phyloP scores from a whole-genome alignment of 2,888 invertebrate species.

The Sialis lutaria region DNA sequence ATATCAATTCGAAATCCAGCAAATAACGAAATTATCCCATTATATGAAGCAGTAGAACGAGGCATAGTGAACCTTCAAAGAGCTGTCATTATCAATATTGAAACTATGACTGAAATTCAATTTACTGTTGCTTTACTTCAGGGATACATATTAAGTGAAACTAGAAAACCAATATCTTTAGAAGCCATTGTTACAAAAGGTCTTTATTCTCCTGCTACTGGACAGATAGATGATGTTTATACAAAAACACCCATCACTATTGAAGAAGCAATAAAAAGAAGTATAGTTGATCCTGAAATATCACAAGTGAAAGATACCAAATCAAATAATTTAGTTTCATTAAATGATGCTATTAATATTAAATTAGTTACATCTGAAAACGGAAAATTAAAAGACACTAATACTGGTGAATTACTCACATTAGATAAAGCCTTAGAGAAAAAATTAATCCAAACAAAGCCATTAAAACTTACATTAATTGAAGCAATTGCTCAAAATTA shows the following conservation, averaged over 20 bases:
- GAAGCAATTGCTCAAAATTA: conserved; percentile 62
- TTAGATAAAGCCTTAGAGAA: conserved; percentile 52
- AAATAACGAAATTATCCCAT: conserved; percentile 54
- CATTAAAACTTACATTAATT: conserved; percentile 50
- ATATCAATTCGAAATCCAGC: conserved; percentile 55
- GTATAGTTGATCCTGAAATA: conserved; percentile 65
- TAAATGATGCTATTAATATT: conserved; percentile 54
- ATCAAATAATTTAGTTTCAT: conserved; percentile 48
- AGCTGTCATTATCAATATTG: conserved; percentile 51
- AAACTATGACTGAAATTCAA: conserved; percentile 48
- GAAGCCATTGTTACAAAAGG: conserved; percentile 57
- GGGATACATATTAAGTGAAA: conserved; percentile 49
- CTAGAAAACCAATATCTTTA: conserved; percentile 56
- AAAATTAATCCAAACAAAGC: conserved; percentile 52
- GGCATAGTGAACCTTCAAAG: conserved; percentile 60
- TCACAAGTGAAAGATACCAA: conserved; percentile 65
- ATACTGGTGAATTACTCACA: conserved; percentile 48
- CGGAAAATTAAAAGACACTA: conserved; percentile 56
- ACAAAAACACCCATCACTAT: conserved; percentile 54
- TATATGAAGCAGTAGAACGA: conserved; percentile 66
- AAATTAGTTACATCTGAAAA: conserved; percentile 49
- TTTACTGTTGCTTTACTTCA: conserved; percentile 51
- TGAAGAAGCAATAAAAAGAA: conserved; percentile 58
- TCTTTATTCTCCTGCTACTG: conserved; percentile 49
- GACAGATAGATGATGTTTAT: conserved; percentile 53